Evolutionary conservation across 2,113 vertebrate genomes (phyloP), one percentile per base, ranked within the genome.

Genomic region (Limnothrissa miodon): DNA sequence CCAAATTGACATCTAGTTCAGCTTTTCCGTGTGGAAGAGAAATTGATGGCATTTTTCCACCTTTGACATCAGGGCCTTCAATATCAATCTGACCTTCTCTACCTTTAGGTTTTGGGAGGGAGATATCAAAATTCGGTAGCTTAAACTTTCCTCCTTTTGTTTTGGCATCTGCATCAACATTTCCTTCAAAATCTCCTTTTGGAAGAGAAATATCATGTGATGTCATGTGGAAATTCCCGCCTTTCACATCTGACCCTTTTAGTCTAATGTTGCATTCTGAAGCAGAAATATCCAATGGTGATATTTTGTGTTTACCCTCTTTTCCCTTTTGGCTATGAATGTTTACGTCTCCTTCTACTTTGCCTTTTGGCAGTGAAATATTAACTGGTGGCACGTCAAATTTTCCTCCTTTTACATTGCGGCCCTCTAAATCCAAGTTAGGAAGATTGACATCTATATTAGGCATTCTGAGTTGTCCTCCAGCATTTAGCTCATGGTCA

Each of bases 241-340:
- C 88, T 53, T 90, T 92, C 56, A 88, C 87, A 0, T 45, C 83
- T 15, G 85, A 36, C 13, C 81, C 83, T 6, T 86, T 87, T 78
- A 86, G 78, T 25, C 90, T 80, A 51, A 82, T 53, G 3, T 78
- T 84, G 19, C 1, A 80, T 78, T n/a, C 81, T 36, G 79, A 62
- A 51, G 51, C 92, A 15, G 89, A 89, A 81, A 90, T 39, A 39
- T 94, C 90, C 87, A 92, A 90, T 45, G 89, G 51, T 6, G 94
- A 92, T 88, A 94, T 89, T 86, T 87, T 90, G 84, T 93, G 93
- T 59, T 88, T 91, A 1, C 93, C 93, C 79, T 89, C 91, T 70
- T 81, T 81, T 45, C 10, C 13, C 29, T 74, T 39, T 48, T 48
- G 46, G 10, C 2, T 33, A 36, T 74, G 29, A 51, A 46, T 4